These are phyloP conservation scores for Condylostylus longicornis DNA, from an alignment of 1,140 invertebrate genomes.

Conservation along the genomic window DNA sequence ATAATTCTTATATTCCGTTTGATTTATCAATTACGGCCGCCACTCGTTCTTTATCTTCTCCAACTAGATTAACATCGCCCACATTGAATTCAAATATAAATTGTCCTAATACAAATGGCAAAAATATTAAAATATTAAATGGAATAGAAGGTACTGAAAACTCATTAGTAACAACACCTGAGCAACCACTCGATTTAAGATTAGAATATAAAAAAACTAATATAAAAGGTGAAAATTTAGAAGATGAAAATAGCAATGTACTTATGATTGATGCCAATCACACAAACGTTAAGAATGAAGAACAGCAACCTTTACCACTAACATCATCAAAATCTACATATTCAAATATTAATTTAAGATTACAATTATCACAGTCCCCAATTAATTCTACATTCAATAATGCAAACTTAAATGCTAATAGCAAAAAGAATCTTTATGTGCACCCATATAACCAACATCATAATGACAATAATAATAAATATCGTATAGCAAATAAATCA, in stretches of 20 bases:
- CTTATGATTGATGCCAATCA: slow-evolving; percentile 24
- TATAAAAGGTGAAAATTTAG: slow-evolving; percentile 38
- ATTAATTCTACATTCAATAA: no score
- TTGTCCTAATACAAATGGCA: no score
- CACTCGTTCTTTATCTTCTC: slow-evolving; percentile 10
- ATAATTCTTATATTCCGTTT: slow-evolving; percentile 31
- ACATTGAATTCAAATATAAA: slow-evolving; percentile 2
- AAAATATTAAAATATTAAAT: no score
- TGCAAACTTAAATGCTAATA: no score
- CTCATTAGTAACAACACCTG: slow-evolving; percentile 18
- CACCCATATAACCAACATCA: no score
- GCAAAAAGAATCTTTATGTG: no score
- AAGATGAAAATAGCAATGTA: slow-evolving; percentile 62
- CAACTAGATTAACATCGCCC: slow-evolving; percentile 5
- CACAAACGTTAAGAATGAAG: slow-evolving; percentile 6
- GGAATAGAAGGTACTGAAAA: no score
- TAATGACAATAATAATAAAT: no score
- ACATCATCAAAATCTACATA: slow-evolving; percentile 4
- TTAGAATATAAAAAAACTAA: slow-evolving; percentile 58
- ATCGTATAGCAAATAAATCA: no score
- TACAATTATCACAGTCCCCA: no score
- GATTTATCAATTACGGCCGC: slow-evolving; percentile 32
- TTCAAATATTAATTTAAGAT: no score
- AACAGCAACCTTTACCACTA: slow-evolving; percentile 4
- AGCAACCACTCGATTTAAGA: slow-evolving; percentile 68